A percentile compares a stretch with the other conserved stretches of the same genome.
Evolutionary conservation across 2,797 vertebrate species (phyloP).

Genomic region (Cyprinella venusta): DNA sequence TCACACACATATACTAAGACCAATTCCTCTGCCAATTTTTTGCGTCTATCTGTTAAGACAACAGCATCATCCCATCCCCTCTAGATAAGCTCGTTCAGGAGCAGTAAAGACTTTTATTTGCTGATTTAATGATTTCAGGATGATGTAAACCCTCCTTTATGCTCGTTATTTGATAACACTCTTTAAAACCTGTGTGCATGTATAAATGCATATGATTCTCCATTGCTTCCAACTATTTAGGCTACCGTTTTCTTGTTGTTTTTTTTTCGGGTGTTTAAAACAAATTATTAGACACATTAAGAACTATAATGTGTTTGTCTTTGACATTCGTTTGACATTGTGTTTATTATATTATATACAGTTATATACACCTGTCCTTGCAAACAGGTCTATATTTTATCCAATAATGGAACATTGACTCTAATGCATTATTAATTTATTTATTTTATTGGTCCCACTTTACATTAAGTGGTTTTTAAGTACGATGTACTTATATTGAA

Average conservation of each 20-base stretch:
- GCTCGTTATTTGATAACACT: background rate
- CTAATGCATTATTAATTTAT: background rate
- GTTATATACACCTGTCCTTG: background rate
- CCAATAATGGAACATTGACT: background rate
- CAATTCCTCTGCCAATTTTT: conserved; percentile 26
- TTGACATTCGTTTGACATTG: background rate
- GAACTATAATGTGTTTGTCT: background rate
- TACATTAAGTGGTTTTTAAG: too few species aligned
- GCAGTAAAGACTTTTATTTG: conserved; percentile 22
- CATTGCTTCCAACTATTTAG: background rate
- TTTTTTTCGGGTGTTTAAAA: background rate
- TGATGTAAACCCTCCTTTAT: conserved; percentile 34
- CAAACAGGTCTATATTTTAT: background rate
- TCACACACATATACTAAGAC: conserved; percentile 30
- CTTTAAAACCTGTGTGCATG: background rate
- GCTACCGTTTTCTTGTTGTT: background rate
- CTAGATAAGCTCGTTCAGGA: conserved; percentile 42
- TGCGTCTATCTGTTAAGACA: conserved; percentile 18
- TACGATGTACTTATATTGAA: too few species aligned
- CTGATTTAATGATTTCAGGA: conserved; percentile 44
- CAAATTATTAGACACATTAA: background rate
- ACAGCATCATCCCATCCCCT: conserved; percentile 27
- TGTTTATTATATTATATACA: background rate
- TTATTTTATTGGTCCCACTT: too few species aligned
- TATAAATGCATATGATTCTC: background rate